Evolutionary conservation across 2,113 vertebrate genomes (phyloP), one percentile per base, ranked within the genome.

Genomic region (Odocoileus virginianus): DNA sequence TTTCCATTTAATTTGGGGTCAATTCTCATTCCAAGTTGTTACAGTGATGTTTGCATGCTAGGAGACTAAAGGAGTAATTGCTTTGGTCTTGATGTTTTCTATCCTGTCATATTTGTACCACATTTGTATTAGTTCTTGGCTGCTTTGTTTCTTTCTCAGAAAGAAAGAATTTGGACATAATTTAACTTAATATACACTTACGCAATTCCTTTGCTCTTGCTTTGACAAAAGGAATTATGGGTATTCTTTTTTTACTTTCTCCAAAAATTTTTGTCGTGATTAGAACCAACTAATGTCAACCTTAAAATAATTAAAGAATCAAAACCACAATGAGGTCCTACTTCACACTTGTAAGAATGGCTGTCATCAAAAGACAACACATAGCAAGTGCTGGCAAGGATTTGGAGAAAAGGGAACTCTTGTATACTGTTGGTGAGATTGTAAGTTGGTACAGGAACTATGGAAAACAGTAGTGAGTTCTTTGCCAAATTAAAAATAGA

Each of bases 111-210:
- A 33, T 87, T 84, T 47, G 23, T 81, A 10, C 50, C 81, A 60
- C 52, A 43, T 83, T 45, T 60, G n/a, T 47, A 14, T 40, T 5
- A 33, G n/a, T 11, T 55, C 86, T 25, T 47, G 25, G 15, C 25
- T n/a, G 54, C 64, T 86, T 60, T 89, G 54, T 97, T 87, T 93
- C 58, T 87, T 92, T 89, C 52, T 28, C 76, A 54, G 43, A 79
- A 96, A 86, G 86, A 87, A 94, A 95, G 19, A 4, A 25, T 89
- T 96, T 97, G 83, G 57, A 61, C 33, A 50, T 74, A 54, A 95
- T 91, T 60, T 16, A 82, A 90, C 61, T 83, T 43, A 82, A 85
- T 17, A 19, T 4, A 21, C 3, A 87, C 45, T 55, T 33, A n/a
- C 6, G 2, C 52, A 5, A 15, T 96, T 78, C 86, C 47, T 52